Conservation (phyloP, 1,140 invertebrate species). For the Mylabris phalerata region DNA sequence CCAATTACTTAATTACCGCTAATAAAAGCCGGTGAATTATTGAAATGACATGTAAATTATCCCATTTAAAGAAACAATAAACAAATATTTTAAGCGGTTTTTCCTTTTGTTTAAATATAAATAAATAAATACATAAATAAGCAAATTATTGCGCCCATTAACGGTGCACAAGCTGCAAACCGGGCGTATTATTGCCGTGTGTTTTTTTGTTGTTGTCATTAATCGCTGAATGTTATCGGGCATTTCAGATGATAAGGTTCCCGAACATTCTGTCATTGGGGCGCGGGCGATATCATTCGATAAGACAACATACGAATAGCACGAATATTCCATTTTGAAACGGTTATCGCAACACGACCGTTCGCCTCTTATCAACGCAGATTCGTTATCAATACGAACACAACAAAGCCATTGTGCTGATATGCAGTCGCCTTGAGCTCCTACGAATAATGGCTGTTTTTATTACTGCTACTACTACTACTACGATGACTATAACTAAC, state of each 20-base stretch:
- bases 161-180: neutral
- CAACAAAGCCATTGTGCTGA: slow-evolving; percentile 38
- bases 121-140: too few species aligned
- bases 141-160: neutral
- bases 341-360: slow-evolving; percentile 36
- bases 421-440: slow-evolving; percentile 23
- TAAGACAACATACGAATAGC: slow-evolving; percentile 32
- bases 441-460: slow-evolving; percentile 17
- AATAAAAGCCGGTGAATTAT: too few species aligned
- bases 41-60: too few species aligned
- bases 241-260: slow-evolving; percentile 20
- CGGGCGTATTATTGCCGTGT: too few species aligned
- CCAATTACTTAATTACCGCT: too few species aligned
- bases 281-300: slow-evolving; percentile 26
- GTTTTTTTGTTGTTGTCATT: slow-evolving; percentile 3
- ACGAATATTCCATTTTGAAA: slow-evolving; percentile 40
- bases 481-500: too few species aligned
- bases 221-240: slow-evolving; percentile 19
- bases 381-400: slow-evolving; percentile 36
- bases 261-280: slow-evolving; percentile 31
- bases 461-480: neutral
- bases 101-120: too few species aligned
- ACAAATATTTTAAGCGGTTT: neutral
- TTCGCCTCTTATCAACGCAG: slow-evolving; percentile 35
- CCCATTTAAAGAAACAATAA: too few species aligned